phyloP scores from a whole-genome alignment of 2,797 vertebrate genomes.

The Neosalanx taihuensis region DNA sequence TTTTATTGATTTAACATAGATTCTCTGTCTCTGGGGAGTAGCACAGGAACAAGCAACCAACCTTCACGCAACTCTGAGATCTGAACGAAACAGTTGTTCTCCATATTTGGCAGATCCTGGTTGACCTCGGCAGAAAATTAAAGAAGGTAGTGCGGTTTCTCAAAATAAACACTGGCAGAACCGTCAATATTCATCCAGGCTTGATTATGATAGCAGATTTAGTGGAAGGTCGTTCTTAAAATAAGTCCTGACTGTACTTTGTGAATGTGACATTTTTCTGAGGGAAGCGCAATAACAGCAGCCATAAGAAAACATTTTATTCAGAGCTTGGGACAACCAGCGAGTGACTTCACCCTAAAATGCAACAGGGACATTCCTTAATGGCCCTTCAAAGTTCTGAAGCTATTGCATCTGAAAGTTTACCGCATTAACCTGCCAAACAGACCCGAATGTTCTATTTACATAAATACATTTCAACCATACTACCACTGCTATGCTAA shows the following conservation, averaged over 20 bases:
- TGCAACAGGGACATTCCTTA: slow-evolving; percentile 46
- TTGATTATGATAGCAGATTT: slow-evolving; percentile 68
- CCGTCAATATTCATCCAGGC: slow-evolving; percentile 32
- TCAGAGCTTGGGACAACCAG: slow-evolving; percentile 45
- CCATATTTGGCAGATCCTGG: background rate
- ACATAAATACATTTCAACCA: slow-evolving; percentile 17
- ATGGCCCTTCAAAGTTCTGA: slow-evolving; percentile 34
- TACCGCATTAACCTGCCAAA: slow-evolving; percentile 22
- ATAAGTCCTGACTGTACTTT: slow-evolving; percentile 51
- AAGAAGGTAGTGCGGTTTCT: slow-evolving; percentile 26
- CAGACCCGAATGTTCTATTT: slow-evolving; percentile 32
- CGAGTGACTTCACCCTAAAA: slow-evolving; percentile 54
- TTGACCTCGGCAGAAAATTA: slow-evolving; percentile 30
- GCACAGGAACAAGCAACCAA: background rate
- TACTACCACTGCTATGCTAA: slow-evolving; percentile 35
- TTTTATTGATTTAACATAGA: slow-evolving; percentile 40
- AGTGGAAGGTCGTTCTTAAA: slow-evolving; percentile 64
- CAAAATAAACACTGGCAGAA: slow-evolving; percentile 35
- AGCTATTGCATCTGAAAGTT: slow-evolving; percentile 46
- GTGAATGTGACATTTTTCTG: slow-evolving; percentile 48
- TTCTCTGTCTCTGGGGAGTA: slow-evolving; percentile 2
- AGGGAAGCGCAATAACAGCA: slow-evolving; percentile 45
- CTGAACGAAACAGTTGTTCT: slow-evolving; percentile 1
- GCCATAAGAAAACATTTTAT: slow-evolving; percentile 59
- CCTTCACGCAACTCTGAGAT: slow-evolving; percentile 9